Percentiles rank a stretch among this genome's conserved stretches.
These are phyloP conservation scores for Bombus pyrosoma DNA, from an alignment of 1,140 invertebrate species.

Conservation along the genomic window DNA sequence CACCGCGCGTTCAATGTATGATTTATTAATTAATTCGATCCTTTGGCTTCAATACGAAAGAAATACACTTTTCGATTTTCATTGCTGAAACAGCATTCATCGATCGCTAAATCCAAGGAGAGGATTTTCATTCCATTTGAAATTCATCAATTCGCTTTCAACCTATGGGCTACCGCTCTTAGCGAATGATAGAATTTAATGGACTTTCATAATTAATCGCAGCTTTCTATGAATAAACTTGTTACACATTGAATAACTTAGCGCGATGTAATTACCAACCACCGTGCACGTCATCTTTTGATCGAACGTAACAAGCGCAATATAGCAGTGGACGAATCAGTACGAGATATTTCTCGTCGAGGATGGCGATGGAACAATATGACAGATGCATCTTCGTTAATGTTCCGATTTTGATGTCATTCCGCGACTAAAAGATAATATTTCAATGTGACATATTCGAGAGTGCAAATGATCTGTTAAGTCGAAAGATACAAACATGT, in stretches of 20 bases:
- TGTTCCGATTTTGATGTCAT: neutral
- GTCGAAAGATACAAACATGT: neutral
- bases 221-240: neutral
- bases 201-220: slow-evolving; percentile 22
- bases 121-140: slow-evolving; percentile 9
- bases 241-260: slow-evolving; percentile 6
- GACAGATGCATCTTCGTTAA: neutral
- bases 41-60: neutral
- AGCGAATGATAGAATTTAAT: slow-evolving; percentile 13
- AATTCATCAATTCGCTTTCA: slow-evolving; percentile 6
- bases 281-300: neutral
- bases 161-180: neutral
- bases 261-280: neutral
- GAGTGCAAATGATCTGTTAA: neutral
- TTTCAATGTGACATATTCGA: neutral
- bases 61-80: neutral
- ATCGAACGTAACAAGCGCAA: neutral
- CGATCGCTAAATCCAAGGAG: neutral
- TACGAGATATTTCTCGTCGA: neutral
- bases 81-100: no score
- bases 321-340: neutral
- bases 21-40: slow-evolving; percentile 22
- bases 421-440: no score
- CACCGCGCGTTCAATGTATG: neutral
- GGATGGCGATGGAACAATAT: neutral